Percentiles rank a stretch among this genome's conserved stretches.
Conservation (phyloP, 1,140 invertebrate species). For the Anadara kagoshimensis region DNA sequence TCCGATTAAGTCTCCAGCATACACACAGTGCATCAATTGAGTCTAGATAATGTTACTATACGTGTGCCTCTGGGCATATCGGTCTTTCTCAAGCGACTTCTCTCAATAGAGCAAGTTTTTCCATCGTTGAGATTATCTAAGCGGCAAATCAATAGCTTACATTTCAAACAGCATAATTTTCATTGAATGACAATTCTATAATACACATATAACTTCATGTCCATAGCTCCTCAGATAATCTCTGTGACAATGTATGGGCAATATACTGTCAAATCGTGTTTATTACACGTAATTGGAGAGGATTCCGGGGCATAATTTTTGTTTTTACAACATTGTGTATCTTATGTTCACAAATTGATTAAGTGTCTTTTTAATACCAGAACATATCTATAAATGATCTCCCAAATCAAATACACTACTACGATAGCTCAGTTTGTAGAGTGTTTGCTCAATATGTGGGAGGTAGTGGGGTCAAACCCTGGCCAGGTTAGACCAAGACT, state of each 20-base stretch:
- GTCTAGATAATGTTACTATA: no score
- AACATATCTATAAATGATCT: no score
- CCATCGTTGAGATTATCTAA: slow-evolving; percentile 38
- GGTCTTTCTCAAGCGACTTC: slow-evolving; percentile 20
- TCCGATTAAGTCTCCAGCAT: no score
- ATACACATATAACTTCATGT: slow-evolving; percentile 16
- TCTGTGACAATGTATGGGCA: slow-evolving; percentile 1
- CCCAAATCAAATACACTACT: no score
- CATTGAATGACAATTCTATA: slow-evolving; percentile 42
- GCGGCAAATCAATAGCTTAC: slow-evolving; percentile 36
- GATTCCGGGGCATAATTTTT: slow-evolving; percentile 4
- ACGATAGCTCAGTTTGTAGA: no score
- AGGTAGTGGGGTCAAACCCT: no score
- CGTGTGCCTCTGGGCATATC: no score
- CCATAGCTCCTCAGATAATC: slow-evolving; percentile 3
- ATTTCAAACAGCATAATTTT: slow-evolving; percentile 44
- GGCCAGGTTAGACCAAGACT: no score
- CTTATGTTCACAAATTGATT: no score
- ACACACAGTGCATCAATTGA: no score
- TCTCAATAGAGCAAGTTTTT: slow-evolving; percentile 82
- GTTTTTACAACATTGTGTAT: not conserved
- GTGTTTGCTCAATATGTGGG: no score
- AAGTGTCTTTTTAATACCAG: no score
- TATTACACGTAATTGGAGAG: slow-evolving; percentile 28
- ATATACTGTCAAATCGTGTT: slow-evolving; percentile 34